Conservation (phyloP, 2,113 vertebrate genomes). For the Gallinago jamesoni region DNA sequence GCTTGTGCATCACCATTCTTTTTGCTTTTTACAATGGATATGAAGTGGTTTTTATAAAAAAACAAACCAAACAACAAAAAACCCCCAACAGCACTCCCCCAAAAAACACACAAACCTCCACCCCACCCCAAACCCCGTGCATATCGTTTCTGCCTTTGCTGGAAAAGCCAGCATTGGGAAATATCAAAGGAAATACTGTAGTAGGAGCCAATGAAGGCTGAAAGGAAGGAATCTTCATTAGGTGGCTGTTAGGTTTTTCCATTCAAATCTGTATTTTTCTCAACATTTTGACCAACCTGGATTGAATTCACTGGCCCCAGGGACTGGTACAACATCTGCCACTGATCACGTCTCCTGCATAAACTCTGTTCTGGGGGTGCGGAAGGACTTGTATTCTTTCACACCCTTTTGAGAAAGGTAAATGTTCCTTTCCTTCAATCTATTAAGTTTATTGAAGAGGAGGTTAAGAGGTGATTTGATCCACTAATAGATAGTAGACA, state of each 20-base stretch:
- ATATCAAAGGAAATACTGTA: not conserved
- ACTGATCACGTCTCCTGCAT: not conserved
- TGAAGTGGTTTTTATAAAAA: not conserved
- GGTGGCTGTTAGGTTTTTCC: not conserved
- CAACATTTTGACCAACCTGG: not conserved
- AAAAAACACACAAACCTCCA: too few species aligned
- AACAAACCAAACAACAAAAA: not conserved
- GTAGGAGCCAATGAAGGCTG: not conserved
- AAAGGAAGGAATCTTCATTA: not conserved
- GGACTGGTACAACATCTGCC: not conserved
- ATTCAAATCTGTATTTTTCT: not conserved
- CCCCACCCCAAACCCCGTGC: too few species aligned
- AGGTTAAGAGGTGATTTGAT: conserved; percentile 59
- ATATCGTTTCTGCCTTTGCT: not conserved
- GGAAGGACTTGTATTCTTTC: not conserved
- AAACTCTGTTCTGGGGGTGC: not conserved
- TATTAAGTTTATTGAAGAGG: conserved; percentile 28
- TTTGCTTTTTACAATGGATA: not conserved
- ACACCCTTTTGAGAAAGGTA: not conserved
- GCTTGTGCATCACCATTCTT: not conserved
- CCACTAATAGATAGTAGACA: conserved; percentile 26
- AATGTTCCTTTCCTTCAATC: conserved; percentile 7
- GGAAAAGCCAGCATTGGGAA: not conserved
- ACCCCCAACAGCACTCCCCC: too few species aligned
- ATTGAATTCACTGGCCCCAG: not conserved